A percentile compares a stretch with the other conserved stretches of the same genome.
Conservation (phyloP, 1,140 invertebrate genomes). For the Drosophila nebulosa region DNA sequence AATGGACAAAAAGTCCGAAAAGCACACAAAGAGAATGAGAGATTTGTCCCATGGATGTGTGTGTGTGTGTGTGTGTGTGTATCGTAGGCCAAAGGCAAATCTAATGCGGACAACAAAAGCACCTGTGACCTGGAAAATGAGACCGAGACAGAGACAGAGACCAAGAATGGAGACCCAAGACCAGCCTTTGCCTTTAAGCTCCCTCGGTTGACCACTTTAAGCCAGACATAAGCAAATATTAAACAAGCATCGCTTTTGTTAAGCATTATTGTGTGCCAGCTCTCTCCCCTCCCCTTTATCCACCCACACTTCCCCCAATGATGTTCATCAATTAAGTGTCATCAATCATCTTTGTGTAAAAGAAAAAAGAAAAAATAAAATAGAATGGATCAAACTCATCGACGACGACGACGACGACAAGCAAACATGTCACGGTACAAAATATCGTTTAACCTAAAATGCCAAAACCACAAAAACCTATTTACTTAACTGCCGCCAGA, state of each 20-base stretch:
- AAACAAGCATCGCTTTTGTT: conserved; percentile 7
- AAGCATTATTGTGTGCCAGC: conserved; percentile 16
- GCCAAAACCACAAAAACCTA: conserved; percentile 50
- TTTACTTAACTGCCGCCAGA: conserved; percentile 23
- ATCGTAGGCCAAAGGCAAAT: conserved; percentile 44
- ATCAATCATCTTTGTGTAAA: conserved; percentile 62
- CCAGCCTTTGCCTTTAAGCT: conserved; percentile 42
- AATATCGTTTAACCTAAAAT: conserved; percentile 72
- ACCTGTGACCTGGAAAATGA: conserved; percentile 76
- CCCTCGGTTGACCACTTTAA: conserved; percentile 47
- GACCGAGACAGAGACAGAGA: conserved; percentile 12
- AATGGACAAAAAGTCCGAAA: conserved; percentile 69
- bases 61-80: not conserved
- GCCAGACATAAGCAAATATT: conserved; percentile 59
- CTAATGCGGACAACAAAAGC: conserved; percentile 78
- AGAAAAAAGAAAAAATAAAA: conserved; percentile 17
- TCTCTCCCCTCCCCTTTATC: not conserved
- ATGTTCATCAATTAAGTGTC: conserved; percentile 75
- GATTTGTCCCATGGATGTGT: conserved; percentile 43
- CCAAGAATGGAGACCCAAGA: conserved; percentile 1
- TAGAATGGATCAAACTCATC: conserved; percentile 54
- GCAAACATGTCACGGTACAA: conserved; percentile 76
- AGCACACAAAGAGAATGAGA: conserved; percentile 22
- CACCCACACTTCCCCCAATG: not conserved
- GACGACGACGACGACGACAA: conserved; percentile 50